A percentile compares a stretch with the other conserved stretches of the same genome.
Conservation (phyloP, 2,888 invertebrate genomes). For the Agrochola lychnidis region DNA sequence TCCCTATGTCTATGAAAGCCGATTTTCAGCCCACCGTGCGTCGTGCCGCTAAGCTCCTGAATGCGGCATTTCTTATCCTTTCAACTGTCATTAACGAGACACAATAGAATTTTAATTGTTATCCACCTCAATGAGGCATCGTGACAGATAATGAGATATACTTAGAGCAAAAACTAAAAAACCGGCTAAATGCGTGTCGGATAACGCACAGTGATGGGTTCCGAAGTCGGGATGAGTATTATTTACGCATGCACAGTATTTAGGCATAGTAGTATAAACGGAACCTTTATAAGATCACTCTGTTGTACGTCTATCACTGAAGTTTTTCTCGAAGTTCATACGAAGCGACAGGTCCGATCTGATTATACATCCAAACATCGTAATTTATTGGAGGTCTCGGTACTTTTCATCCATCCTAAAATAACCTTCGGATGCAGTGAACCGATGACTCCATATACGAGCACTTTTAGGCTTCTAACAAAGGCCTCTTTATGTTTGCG, state of each 20-base stretch:
- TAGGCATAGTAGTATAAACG: background rate
- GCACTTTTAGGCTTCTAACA: slow-evolving; percentile 11
- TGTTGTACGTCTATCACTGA: background rate
- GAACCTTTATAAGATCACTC: background rate
- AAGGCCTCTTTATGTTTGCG: slow-evolving; percentile 9
- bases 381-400: background rate
- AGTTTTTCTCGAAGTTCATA: background rate
- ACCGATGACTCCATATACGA: background rate
- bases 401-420: background rate
- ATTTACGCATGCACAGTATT: background rate
- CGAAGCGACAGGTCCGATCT: slow-evolving; percentile 4
- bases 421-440: slow-evolving; percentile 12
- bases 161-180: no score
- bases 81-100: no score
- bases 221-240: background rate
- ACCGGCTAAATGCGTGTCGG: no score
- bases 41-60: no score
- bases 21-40: no score
- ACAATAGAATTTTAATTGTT: no score
- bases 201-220: background rate
- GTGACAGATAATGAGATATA: no score
- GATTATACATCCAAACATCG: background rate
- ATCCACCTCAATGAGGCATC: no score
- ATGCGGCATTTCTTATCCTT: no score
- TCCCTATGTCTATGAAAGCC: no score